A percentile compares a stretch with the other conserved stretches of the same genome.
These are phyloP conservation scores for Pheosia tremula DNA, from an alignment of 2,888 invertebrate species.

Conservation along the genomic window DNA sequence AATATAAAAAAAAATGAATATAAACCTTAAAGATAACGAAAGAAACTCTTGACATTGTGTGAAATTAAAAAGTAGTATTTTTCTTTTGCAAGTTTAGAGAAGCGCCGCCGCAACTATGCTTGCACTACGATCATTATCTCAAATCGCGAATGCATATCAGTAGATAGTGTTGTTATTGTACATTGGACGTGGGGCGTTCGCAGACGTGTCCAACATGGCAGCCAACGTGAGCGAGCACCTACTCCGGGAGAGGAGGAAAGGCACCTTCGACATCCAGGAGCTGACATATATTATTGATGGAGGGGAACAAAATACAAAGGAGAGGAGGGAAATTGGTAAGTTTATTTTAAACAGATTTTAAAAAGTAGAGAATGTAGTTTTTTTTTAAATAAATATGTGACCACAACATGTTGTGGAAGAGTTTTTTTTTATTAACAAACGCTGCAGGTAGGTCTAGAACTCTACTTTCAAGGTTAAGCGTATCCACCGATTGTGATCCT, in stretches of 20 bases:
- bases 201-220: slow-evolving; percentile 40
- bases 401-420: no score
- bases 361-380: no score
- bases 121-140: background rate
- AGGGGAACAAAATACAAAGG: slow-evolving; percentile 86
- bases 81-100: no score
- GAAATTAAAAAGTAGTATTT: no score
- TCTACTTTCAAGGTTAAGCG: no score
- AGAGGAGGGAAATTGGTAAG: slow-evolving; percentile 80
- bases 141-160: background rate
- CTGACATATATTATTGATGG: slow-evolving; percentile 90
- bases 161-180: background rate
- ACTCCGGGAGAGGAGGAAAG: slow-evolving; percentile 87
- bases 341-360: background rate
- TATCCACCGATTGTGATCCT: no score
- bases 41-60: no score
- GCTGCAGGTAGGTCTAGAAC: no score
- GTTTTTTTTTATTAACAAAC: no score
- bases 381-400: no score
- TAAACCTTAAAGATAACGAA: no score
- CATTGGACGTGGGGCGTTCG: slow-evolving; percentile 9
- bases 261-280: slow-evolving; percentile 88
- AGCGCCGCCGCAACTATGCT: background rate
- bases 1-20: no score
- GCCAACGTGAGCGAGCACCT: slow-evolving; percentile 86